phyloP scores from a whole-genome alignment of 2,888 invertebrate genomes.

The Rhagonycha fulva region DNA sequence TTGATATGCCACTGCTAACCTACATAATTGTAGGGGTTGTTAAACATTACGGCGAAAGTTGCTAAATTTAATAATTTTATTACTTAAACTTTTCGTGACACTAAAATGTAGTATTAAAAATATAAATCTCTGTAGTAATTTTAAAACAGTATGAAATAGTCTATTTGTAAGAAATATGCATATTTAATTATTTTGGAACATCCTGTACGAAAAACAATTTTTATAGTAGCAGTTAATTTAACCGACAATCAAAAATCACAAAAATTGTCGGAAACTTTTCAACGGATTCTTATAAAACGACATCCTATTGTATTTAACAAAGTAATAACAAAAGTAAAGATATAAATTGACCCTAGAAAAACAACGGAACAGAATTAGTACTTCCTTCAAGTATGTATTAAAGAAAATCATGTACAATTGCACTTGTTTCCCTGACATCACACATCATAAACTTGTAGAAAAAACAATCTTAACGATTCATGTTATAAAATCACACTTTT shows the following conservation, averaged over 20 bases:
- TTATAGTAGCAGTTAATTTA: neutral
- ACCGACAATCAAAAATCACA: neutral
- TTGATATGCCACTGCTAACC: conserved; percentile 30
- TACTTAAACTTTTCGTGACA: conserved; percentile 7
- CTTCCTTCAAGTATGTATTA: conserved; percentile 33
- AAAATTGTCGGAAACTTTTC: neutral
- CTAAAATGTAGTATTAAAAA: conserved; percentile 2
- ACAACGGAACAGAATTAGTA: conserved; percentile 35
- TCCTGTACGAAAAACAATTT: neutral
- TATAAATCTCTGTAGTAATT: neutral
- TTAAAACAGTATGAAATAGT: neutral
- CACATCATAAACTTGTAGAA: conserved; percentile 34
- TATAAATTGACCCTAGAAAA: conserved; percentile 25
- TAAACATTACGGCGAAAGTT: neutral
- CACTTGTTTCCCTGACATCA: conserved; percentile 32
- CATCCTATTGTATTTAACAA: neutral
- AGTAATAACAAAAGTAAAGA: conserved; percentile 14
- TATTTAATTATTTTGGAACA: conserved; percentile 3
- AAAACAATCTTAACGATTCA: conserved; percentile 35
- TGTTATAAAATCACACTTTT: conserved; percentile 39
- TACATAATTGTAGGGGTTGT: conserved; percentile 22
- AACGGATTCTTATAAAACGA: neutral
- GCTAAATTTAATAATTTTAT: neutral
- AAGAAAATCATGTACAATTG: conserved; percentile 22
- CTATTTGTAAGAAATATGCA: too few relatives aligned